Conservation (phyloP, 2,113 vertebrate genomes). For the Carollia perspicillata region DNA sequence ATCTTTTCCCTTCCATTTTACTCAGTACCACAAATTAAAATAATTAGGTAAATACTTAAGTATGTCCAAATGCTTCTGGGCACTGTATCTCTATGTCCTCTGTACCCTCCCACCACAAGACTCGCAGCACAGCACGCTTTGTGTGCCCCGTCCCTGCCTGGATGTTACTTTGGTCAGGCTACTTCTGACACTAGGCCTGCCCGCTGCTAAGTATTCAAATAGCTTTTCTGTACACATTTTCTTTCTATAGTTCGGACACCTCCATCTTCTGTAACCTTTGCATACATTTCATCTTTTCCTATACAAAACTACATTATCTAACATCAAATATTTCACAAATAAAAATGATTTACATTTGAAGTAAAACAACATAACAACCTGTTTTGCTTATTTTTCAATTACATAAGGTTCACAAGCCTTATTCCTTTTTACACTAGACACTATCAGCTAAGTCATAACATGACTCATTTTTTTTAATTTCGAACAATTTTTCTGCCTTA, state of each 20-base stretch:
- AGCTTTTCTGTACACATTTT: neutral
- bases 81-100: neutral
- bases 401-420: neutral
- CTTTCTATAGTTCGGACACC: neutral
- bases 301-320: neutral
- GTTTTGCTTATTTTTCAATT: constrained; percentile 17
- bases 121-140: neutral
- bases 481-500: neutral
- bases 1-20: neutral
- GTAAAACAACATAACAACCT: neutral
- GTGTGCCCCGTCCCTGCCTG: neutral
- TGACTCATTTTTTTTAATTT: neutral
- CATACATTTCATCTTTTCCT: neutral
- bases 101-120: neutral
- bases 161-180: neutral
- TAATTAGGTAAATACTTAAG: neutral
- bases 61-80: neutral
- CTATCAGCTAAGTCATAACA: neutral
- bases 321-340: neutral
- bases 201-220: neutral
- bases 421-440: neutral
- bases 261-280: neutral
- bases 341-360: neutral
- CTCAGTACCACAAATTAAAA: neutral
- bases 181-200: neutral